phyloP scores from a whole-genome alignment of 1,140 invertebrate genomes.

The Akabosia matsudoensis region DNA sequence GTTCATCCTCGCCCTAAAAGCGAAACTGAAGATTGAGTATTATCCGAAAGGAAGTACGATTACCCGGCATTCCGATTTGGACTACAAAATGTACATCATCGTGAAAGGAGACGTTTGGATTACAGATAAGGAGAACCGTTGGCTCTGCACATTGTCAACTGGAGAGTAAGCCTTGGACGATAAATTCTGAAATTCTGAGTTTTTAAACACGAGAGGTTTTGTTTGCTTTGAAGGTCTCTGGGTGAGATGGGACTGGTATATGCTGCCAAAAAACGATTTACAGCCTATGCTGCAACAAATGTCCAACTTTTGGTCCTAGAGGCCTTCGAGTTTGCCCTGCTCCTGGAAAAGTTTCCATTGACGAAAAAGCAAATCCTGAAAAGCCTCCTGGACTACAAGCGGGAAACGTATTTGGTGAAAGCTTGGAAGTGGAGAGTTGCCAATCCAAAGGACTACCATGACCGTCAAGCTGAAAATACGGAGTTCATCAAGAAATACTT shows the following conservation, averaged over 20 bases:
- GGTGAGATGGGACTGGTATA: slow-evolving; percentile 11
- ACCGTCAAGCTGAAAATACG: neutral
- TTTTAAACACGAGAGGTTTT: neutral
- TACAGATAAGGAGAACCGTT: neutral
- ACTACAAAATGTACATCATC: slow-evolving; percentile 3
- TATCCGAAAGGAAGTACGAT: neutral
- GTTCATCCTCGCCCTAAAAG: neutral
- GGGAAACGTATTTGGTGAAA: neutral
- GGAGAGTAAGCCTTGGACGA: slow-evolving; percentile 11
- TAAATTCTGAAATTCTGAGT: neutral
- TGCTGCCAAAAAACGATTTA: neutral
- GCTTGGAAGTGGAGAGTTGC: neutral
- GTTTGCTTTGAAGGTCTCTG: neutral
- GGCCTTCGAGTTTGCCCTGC: neutral
- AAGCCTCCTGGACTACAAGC: neutral
- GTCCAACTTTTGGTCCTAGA: neutral
- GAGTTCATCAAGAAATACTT: neutral
- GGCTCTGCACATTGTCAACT: slow-evolving; percentile 1
- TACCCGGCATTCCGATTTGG: neutral
- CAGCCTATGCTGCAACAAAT: slow-evolving; percentile 9
- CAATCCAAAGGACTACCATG: neutral
- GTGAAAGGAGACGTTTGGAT: neutral
- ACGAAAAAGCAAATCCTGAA: neutral
- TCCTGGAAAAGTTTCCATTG: neutral
- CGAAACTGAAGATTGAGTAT: neutral